Evolutionary conservation across 23 tunicate genomes (phyloP), one percentile per base, ranked within the genome.

Genomic region (Trididemnum nubilum): DNA sequence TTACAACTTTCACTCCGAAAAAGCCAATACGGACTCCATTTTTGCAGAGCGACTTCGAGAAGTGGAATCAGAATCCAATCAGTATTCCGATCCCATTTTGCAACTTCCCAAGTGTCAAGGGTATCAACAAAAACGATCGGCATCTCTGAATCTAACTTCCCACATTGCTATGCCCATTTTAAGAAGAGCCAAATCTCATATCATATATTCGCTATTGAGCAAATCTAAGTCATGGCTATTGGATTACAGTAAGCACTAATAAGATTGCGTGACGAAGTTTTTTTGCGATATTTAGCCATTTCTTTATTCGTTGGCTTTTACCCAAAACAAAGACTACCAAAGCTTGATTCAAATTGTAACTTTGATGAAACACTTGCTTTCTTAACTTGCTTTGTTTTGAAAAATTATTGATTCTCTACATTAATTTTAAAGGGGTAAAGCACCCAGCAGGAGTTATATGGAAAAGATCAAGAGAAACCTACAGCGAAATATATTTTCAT

Each of bases 141-240:
- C 81, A n/a, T 83, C 87, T 18, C 61, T 83, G 38, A 76, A 59
- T 2, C 34, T 82, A 2, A 52, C 29, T 34, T 34, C 86, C 50
- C 24, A 50, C 36, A n/a, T 39, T 70, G 30, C 49, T 4, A 7
- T n/a, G 5, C 76, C 78, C 19, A 32, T 34, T 30, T 65, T 65
- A 54, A 60, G 67, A 61, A 61, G 57, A 59, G 34, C 71, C 26
- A 73, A 73, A 36, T 34, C 80, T 1, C 38, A 72, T 36, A 33
- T 83, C 0, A 73, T 78, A 18, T 60, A 37, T 7, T 33, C 87
- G 1, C 61, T 83, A 15, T 28, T 83, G 15, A 73, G 54, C 36
- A 83, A 83, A 37, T 83, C 87, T 4, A 83, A 83, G 37, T 60
- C 35, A 33, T 83, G 87, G 87, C 30, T 83, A 0, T 26, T 35